These are phyloP conservation scores for Drosophila pandora DNA, from an alignment of 1,140 invertebrate species.

Conservation along the genomic window DNA sequence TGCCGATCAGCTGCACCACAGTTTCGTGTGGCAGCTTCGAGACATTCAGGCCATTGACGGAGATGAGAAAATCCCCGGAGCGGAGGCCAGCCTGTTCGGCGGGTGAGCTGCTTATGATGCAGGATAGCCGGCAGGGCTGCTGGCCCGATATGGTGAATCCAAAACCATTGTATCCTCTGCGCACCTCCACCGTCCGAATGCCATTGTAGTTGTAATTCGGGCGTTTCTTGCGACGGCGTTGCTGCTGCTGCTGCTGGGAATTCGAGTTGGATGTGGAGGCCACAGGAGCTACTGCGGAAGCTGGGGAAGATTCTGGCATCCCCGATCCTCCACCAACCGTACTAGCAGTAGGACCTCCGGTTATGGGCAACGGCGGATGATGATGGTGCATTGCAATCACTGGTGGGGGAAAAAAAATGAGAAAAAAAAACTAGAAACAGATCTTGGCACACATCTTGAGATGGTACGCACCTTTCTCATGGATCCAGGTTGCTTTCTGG, in stretches of 20 bases:
- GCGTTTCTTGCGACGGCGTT: conserved; percentile 83
- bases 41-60: conserved; percentile 95
- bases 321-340: neutral
- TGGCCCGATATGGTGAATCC: conserved; percentile 98
- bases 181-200: conserved; percentile 93
- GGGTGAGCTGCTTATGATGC: conserved; percentile 93
- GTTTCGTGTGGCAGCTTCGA: conserved; percentile 95
- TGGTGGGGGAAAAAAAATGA: conserved; percentile 22
- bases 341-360: conserved; percentile 36
- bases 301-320: conserved; percentile 13
- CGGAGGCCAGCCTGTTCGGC: conserved; percentile 93
- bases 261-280: conserved; percentile 15
- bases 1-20: conserved; percentile 94
- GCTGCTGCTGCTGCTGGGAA: conserved; percentile 48
- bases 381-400: conserved; percentile 69
- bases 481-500: conserved; percentile 55
- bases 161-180: conserved; percentile 93
- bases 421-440: conserved; percentile 13
- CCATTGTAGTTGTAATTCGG: conserved; percentile 82
- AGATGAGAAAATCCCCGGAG: conserved; percentile 95
- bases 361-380: conserved; percentile 74
- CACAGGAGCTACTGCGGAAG: conserved; percentile 8
- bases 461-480: conserved; percentile 70
- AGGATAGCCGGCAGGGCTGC: conserved; percentile 94
- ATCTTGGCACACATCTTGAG: conserved; percentile 33